Evolutionary conservation across 2,888 invertebrate genomes (phyloP), one percentile per base, ranked within the genome.

Genomic region (Cataglyphis altisquamis): DNA sequence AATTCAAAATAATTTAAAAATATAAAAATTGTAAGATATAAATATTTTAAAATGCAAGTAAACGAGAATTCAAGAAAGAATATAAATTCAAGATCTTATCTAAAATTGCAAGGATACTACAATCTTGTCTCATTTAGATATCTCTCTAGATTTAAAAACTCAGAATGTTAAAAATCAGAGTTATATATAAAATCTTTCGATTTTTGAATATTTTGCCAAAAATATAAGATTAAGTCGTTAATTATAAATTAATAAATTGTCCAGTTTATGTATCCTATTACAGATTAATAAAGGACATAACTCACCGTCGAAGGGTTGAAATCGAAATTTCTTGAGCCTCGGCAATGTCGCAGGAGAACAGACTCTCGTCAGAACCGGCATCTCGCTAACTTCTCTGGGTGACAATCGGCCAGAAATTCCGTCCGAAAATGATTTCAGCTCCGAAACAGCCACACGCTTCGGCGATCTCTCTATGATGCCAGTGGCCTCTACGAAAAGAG

Each of bases 321-420:
- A 91, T 78, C 90, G 90, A 62, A 92, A 88, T 25, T 91, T 91
- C 84, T 93, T 93, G 82, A 93, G 89, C 52, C 92, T 89, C 39
- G 93, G 92, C 64, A 93, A 88, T 75, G 91, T 90, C 74, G 89
- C 90, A 87, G 92, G 91, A 84, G 93, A 87, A 81, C 88, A 92
- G 68, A 90, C 90, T 72, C 91, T 90, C 74, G 91, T 92, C 72
- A 93, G 88, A 82, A 91, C 90, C 78, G 93, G 92, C 93, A 93
- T 93, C 70, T 87, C 87, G 83, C 55, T 84, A 25, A 87, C 87
- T 57, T 82, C 62, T 25, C 60, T 9, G 32, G 62, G 21, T 6
- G 36, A 66, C 15, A 77, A 66, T 57, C 83, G 84, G 18, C 52
- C 48, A 55, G 75, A 84, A 62, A 63, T 52, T 67, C 48, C 70